Percentiles rank a stretch among this genome's conserved stretches.
Evolutionary conservation across 1,140 invertebrate genomes (phyloP).

Genomic region (Brachionus sp.): DNA sequence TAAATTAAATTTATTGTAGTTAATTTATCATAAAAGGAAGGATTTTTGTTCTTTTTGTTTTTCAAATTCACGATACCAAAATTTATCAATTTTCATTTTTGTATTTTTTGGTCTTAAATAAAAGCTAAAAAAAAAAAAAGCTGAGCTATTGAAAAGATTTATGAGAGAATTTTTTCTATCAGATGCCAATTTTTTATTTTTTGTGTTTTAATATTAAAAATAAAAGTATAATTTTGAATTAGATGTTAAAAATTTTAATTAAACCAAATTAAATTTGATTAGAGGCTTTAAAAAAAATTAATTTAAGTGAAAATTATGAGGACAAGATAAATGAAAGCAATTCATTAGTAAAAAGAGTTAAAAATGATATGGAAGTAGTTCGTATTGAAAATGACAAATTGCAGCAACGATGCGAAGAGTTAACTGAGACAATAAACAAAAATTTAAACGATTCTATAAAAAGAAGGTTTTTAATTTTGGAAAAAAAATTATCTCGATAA

Average conservation of each 20-base stretch:
- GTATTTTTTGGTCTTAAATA: too few species aligned
- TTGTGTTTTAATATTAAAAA: too few species aligned
- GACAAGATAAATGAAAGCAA: not conserved
- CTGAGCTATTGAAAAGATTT: too few species aligned
- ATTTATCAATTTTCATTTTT: too few species aligned
- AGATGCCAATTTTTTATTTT: too few species aligned
- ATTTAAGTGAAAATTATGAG: constrained; percentile 19
- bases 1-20: too few species aligned
- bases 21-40: too few species aligned
- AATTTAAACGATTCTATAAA: constrained; percentile 11
- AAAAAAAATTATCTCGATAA: not conserved
- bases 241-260: not conserved
- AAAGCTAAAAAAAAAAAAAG: too few species aligned
- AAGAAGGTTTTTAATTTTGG: not conserved
- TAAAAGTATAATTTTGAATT: not conserved
- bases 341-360: not conserved
- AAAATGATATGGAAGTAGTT: not conserved
- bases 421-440: constrained; percentile 27
- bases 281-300: not conserved
- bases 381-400: constrained; percentile 12
- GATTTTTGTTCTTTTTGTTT: too few species aligned
- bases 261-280: not conserved
- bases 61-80: too few species aligned
- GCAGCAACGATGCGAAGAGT: not conserved
- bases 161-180: too few species aligned